Evolutionary conservation across 2,888 invertebrate species (phyloP), one percentile per base, ranked within the genome.

Genomic region (Pseudolycoriella hygida): DNA sequence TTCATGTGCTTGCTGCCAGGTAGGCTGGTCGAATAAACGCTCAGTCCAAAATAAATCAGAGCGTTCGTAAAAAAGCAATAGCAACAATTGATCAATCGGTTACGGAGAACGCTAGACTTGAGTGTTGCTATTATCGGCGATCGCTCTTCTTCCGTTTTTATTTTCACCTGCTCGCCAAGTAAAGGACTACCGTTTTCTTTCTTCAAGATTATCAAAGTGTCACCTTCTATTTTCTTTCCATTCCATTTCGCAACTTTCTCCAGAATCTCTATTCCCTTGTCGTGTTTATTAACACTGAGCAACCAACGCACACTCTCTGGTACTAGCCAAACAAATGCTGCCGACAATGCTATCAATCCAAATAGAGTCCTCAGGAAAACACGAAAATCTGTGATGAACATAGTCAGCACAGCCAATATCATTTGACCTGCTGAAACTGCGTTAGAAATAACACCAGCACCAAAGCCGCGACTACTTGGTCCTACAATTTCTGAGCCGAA

Each of bases 231-330:
- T 47, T 57, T 53, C 19, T 58, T 51, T 17, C 60, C 71, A 53
- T 79, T 79, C 53, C 74, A 67, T 45, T 65, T 61, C 0, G 77
- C 73, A 45, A 80, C 76, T 52, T 69, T 74, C 11, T 67, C 65
- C 11, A 81, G 61, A 15, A 78, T 71, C 3, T 58, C 57, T 44
- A 72, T 71, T 0, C 79, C 77, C 34, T 71, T 67, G 1, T 69
- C 64, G 12, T 66, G 62, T 47, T 72, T 65, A 2, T 74, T 73
- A 46, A 74, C 71, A 10, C 75, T 74, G 43, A 82, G 64, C 45
- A 85, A 68, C 87, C 87, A 87, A 54, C 85, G 71, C 42, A 77
- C 68, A 51, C 81, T 82, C 66, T 83, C 82, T 12, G 81, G 78
- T 20, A 80, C 57, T 41, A 80, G 57, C 69, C 78, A 73, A 55